Base-by-base conservation (phyloP, 2,797 vertebrate species). In the Mus spretus region DNA sequence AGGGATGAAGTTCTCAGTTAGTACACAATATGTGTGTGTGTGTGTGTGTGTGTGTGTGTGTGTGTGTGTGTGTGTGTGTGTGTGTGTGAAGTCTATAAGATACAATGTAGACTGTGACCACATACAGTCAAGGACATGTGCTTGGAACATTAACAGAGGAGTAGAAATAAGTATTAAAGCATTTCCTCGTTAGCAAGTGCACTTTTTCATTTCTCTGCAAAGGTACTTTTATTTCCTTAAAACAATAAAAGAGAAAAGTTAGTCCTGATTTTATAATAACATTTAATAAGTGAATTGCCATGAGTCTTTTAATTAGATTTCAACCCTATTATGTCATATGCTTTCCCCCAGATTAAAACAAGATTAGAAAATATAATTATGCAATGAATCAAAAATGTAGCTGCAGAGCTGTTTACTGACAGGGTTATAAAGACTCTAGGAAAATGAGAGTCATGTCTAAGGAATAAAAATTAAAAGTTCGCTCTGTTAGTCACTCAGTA, bases 1-100 rank as follows among this genome's bases (percentile, higher is more conserved):
- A 75, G 79, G 78, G 93, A 96, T 78, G 89, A 91, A 87, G 57
- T 75, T 79, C 72, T 97, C 92, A 95, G 72, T 93, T 74, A 96
- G 74, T 50, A 82, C 77, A 44, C 47, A 88, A 77, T 74, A 63
- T n/a, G n/a, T n/a, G n/a, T n/a, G n/a, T n/a, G n/a, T n/a, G n/a
- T n/a, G n/a, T n/a, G n/a, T n/a, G 61, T 50, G 93, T 91, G 67
- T 26, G 55, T 34, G 63, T 31, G 31, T 67, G 65, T 67, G 63
- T 63, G 63, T 65, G 14, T 83, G 11, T 81, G 53, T 81, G 53
- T 79, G 12, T 81, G 80, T 28, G 9, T 40, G 44, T 82, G 26
- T 72, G 26, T 85, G 55, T 78, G 8, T 72, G 74, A 89, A 75
- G 34, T 63, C 70, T 81, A 8, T 65, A 93, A 93, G 93, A 93